phyloP scores from a whole-genome alignment of 1,140 invertebrate genomes.

The Vanessa atalanta region DNA sequence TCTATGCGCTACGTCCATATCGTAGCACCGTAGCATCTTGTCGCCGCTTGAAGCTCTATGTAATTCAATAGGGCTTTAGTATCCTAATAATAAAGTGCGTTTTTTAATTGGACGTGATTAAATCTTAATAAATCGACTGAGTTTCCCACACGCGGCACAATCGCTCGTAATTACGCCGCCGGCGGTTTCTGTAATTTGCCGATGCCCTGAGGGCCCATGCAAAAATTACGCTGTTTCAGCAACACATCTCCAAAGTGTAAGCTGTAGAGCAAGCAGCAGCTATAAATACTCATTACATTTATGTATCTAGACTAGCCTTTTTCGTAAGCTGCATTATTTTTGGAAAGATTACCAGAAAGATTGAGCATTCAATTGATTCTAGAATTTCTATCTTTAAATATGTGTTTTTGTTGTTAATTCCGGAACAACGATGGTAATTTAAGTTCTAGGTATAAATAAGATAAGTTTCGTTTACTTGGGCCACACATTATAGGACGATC shows the following conservation, averaged over 20 bases:
- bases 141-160: slow-evolving; percentile 51
- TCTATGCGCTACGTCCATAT: slow-evolving; percentile 26
- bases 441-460: background rate
- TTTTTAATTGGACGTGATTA: slow-evolving; percentile 74
- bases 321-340: background rate
- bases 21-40: slow-evolving; percentile 40
- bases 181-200: slow-evolving; percentile 70
- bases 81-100: slow-evolving; percentile 62
- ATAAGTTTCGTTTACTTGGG: slow-evolving; percentile 28
- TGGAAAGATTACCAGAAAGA: background rate
- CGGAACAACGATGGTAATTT: background rate
- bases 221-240: slow-evolving; percentile 71
- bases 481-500: slow-evolving; percentile 44
- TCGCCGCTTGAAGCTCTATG: slow-evolving; percentile 26
- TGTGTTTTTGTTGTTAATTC: background rate
- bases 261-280: slow-evolving; percentile 30
- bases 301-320: background rate
- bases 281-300: background rate
- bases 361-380: background rate
- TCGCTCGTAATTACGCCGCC: slow-evolving; percentile 66
- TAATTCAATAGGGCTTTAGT: slow-evolving; percentile 48
- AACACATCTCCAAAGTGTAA: slow-evolving; percentile 43
- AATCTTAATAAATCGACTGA: slow-evolving; percentile 74
- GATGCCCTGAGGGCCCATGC: slow-evolving; percentile 56
- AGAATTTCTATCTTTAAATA: background rate